A percentile compares a stretch with the other conserved stretches of the same genome.
phyloP scores from a whole-genome alignment of 2,113 vertebrate species.

The Vanacampus margaritifer region DNA sequence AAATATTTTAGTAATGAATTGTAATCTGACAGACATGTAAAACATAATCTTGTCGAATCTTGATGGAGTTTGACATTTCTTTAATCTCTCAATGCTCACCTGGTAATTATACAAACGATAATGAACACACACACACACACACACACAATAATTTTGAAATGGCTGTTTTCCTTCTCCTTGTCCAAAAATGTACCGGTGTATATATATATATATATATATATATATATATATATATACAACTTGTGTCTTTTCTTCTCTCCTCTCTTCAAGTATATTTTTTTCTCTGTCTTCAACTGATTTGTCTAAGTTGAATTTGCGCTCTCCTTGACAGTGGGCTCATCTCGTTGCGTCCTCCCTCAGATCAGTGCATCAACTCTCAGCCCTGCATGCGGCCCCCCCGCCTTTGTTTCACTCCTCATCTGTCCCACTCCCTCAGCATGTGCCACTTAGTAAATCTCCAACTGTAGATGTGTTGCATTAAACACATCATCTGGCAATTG shows the following conservation, averaged over 20 bases:
- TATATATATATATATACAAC: conserved; percentile 32
- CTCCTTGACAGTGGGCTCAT: conserved; percentile 10
- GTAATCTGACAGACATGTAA: background rate
- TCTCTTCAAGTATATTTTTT: conserved; percentile 21
- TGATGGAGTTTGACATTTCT: background rate
- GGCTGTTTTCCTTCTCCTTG: conserved; percentile 59
- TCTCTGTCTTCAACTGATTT: background rate
- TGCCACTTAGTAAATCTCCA: conserved; percentile 35
- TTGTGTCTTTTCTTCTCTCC: conserved; percentile 30
- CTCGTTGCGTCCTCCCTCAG: conserved; percentile 18
- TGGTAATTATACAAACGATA: conserved; percentile 15
- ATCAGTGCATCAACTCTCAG: conserved; percentile 40
- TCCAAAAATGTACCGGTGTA: conserved; percentile 1
- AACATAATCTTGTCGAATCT: background rate
- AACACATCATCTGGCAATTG: conserved; percentile 27
- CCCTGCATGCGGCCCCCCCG: conserved; percentile 18
- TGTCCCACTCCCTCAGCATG: conserved; percentile 27
- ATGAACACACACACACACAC: conserved; percentile 25
- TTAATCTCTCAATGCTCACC: conserved; percentile 9
- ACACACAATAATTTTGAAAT: conserved; percentile 60
- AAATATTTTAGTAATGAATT: background rate
- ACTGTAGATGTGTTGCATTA: conserved; percentile 33
- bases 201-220: conserved; percentile 34
- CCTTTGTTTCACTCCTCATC: conserved; percentile 38
- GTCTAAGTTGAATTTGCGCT: conserved; percentile 5